Evolutionary conservation across 2,113 vertebrate species (phyloP), one percentile per base, ranked within the genome.

Genomic region (Suncus etruscus): DNA sequence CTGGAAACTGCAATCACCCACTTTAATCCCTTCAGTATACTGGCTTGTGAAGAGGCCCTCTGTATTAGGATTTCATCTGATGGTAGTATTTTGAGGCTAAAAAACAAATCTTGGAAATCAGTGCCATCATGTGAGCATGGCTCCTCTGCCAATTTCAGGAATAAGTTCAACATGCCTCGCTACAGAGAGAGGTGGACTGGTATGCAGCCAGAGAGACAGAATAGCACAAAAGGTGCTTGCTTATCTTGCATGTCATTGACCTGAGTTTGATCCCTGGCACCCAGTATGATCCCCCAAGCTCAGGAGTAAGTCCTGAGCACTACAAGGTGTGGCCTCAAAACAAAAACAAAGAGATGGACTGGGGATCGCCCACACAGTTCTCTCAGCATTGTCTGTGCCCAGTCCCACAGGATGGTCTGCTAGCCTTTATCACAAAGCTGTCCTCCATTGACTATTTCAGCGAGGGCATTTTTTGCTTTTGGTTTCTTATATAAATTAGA

Each of bases 1-100:
- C 47, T 51, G 66, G 10, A 73, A 51, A 8, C 24, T 4, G 0
- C 0, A 12, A 1, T 29, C 11, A 47, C 39, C 6, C 4, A 47
- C 39, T 58, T 45, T 25, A n/a, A n/a, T 66, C 1, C 18, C 58
- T 70, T 58, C n/a, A 70, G 0, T 77, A 8, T 69, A 11, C 11
- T 80, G 31, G 8, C 61, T 85, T 50, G 8, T 16, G 18, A 73
- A 29, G 45, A 89, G 27, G 2, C 15, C n/a, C 6, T 77, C 8
- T 83, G 32, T 8, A 2, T 74, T 73, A 83, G 63, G 61, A 74
- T 91, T 89, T 89, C 39, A 77, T 91, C 58, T 87, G 82, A 70
- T 83, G 72, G 39, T 12, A 76, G 66, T 10, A 1, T 51, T 86
- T 51, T 48, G 72, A 68, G 91, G 70, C 2, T 11, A 45, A 76